Evolutionary conservation across 1,140 invertebrate genomes (phyloP).

Genomic region (Cydia fagiglandana): DNA sequence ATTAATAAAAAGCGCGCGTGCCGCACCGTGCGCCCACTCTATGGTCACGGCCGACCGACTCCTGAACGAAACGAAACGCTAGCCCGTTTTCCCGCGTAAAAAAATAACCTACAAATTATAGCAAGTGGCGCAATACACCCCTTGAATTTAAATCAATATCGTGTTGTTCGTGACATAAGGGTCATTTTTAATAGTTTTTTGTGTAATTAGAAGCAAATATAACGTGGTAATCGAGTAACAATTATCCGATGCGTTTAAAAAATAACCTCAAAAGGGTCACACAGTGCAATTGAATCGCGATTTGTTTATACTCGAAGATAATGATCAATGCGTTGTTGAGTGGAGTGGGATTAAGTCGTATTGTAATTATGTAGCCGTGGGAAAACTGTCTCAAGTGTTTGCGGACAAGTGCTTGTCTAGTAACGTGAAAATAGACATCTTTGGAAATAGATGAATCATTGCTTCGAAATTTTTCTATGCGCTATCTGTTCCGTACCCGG

Average conservation of each 20-base stretch:
- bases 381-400: constrained; percentile 16
- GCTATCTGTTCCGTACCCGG: too few relatives aligned
- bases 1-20: constrained; percentile 60
- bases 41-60: constrained; percentile 54
- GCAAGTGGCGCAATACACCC: neutral
- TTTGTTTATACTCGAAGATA: constrained; percentile 67
- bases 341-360: constrained; percentile 28
- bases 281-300: constrained; percentile 61
- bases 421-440: neutral
- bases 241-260: constrained; percentile 48
- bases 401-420: constrained; percentile 3
- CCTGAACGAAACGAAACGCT: constrained; percentile 48
- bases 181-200: neutral
- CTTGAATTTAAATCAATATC: neutral
- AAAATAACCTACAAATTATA: constrained; percentile 34
- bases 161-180: neutral
- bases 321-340: constrained; percentile 39
- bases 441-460: neutral
- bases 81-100: constrained; percentile 49
- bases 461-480: neutral
- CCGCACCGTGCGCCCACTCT: constrained; percentile 54
- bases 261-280: constrained; percentile 57
- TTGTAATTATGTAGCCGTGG: constrained; percentile 29
- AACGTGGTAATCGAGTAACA: constrained; percentile 34
- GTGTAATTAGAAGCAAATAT: neutral